Conservation (phyloP, 2,797 vertebrate genomes). For the Margarornis squamiger region DNA sequence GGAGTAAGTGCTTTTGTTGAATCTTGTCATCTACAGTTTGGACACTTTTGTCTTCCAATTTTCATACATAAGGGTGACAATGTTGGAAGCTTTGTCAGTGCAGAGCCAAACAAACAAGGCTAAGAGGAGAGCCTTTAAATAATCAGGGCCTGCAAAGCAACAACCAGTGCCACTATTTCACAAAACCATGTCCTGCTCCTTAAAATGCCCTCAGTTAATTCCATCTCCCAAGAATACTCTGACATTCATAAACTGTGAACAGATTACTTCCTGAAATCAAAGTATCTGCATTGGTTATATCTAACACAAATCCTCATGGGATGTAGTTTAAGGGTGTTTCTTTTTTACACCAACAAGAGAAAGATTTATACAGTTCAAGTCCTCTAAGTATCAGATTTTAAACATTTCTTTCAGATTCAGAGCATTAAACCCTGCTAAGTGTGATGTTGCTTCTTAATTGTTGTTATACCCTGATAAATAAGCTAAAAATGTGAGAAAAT, state of each 20-base stretch:
- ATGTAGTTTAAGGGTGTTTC: neutral
- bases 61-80: constrained; percentile 2
- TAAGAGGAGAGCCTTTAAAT: neutral
- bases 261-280: neutral
- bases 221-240: neutral
- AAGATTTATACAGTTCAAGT: neutral
- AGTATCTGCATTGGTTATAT: neutral
- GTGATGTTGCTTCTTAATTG: constrained; percentile 53
- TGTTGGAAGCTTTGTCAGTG: neutral
- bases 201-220: neutral
- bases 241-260: neutral
- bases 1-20: neutral
- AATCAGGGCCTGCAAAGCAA: neutral
- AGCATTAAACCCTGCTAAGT: neutral
- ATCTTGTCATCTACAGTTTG: constrained; percentile 13
- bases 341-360: neutral
- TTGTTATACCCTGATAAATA: constrained; percentile 70
- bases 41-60: constrained; percentile 48
- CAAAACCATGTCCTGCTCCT: neutral
- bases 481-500: constrained; percentile 73
- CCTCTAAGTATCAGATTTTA: neutral
- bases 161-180: neutral
- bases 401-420: neutral
- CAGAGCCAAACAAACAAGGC: constrained; percentile 1
- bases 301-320: neutral